phyloP scores from a whole-genome alignment of 2,797 vertebrate genomes.

The Cirrhinus molitorella region DNA sequence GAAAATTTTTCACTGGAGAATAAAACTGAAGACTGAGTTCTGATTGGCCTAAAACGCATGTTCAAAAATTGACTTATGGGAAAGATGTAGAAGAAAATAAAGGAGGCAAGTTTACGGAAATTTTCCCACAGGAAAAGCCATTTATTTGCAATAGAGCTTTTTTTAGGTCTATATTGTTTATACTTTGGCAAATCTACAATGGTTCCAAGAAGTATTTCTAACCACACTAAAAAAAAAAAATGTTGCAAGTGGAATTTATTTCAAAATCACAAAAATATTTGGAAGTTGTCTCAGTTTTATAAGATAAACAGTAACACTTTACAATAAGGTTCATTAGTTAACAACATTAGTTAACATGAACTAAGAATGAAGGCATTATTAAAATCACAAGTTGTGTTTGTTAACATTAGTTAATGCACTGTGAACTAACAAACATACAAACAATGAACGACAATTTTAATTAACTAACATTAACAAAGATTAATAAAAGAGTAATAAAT shows the following conservation, averaged over 20 bases:
- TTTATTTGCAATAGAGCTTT: background rate
- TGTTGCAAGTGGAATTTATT: background rate
- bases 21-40: background rate
- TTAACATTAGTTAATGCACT: too few relatives aligned
- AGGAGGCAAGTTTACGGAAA: background rate
- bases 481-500: too few relatives aligned
- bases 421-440: too few relatives aligned
- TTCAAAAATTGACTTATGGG: background rate
- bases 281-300: background rate
- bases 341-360: too few relatives aligned
- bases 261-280: background rate
- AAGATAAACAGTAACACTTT: background rate
- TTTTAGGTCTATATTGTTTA: background rate
- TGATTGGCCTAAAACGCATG: conserved; percentile 5
- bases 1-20: background rate
- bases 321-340: too few relatives aligned
- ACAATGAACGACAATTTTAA: too few relatives aligned
- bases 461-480: too few relatives aligned
- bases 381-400: too few relatives aligned
- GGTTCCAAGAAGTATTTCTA: background rate
- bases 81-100: background rate
- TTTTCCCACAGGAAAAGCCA: conserved; percentile 20
- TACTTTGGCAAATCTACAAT: background rate
- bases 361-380: too few relatives aligned
- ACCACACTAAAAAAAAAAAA: background rate